A percentile compares a stretch with the other conserved stretches of the same genome.
Evolutionary conservation across 2,113 vertebrate genomes (phyloP).

Genomic region (Podarcis raffonei): DNA sequence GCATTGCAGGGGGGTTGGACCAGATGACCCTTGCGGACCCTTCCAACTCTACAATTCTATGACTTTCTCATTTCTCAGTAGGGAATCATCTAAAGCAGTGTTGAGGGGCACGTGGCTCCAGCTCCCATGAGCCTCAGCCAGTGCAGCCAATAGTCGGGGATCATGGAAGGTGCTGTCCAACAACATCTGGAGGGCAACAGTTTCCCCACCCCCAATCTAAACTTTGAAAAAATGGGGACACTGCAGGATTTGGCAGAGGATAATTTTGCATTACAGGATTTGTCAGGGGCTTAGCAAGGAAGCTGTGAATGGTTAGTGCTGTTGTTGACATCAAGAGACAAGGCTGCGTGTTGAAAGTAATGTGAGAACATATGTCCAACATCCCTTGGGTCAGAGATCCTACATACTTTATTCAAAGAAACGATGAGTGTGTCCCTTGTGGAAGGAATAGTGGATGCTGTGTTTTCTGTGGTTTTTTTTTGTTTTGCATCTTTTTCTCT

Average conservation of each 20-base stretch:
- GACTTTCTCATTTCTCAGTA: not conserved
- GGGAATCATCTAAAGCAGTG: not conserved
- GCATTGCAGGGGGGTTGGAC: no score
- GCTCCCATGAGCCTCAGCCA: no score
- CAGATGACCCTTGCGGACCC: no score
- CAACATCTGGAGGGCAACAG: no score
- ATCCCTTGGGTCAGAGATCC: not conserved
- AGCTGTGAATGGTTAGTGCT: not conserved
- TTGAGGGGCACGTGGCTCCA: no score
- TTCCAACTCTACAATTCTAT: no score
- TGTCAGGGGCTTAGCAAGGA: not conserved
- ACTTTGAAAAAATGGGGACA: not conserved
- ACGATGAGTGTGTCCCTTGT: not conserved
- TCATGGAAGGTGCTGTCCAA: no score
- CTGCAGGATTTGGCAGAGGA: no score
- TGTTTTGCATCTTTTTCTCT: not conserved
- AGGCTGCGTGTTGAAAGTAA: not conserved
- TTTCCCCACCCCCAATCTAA: no score
- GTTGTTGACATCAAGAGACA: not conserved
- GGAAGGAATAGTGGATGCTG: not conserved
- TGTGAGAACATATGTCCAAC: not conserved
- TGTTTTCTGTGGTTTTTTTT: no score
- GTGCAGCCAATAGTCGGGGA: no score
- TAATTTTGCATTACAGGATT: not conserved
- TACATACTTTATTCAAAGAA: not conserved